These are phyloP conservation scores for Cephus pulcher DNA, from an alignment of 2,888 invertebrate genomes.

Conservation along the genomic window DNA sequence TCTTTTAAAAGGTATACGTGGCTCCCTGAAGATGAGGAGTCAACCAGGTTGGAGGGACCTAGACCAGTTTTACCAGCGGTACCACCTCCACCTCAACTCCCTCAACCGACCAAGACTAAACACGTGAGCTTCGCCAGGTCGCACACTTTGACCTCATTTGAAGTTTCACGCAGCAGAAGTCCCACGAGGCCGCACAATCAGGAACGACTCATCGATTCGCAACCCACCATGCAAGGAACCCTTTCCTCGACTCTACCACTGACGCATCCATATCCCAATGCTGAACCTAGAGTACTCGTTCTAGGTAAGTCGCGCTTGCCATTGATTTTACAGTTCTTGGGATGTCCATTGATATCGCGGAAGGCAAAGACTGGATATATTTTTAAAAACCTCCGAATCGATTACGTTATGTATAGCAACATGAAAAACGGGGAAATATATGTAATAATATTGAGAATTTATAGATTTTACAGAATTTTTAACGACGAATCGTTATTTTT, in stretches of 20 bases:
- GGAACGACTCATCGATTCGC: conserved; percentile 65
- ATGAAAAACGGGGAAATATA: no score
- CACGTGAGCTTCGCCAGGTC: conserved; percentile 93
- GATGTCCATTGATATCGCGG: background rate
- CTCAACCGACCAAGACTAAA: conserved; percentile 81
- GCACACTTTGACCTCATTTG: conserved; percentile 87
- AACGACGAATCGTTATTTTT: background rate
- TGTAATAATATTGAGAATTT: no score
- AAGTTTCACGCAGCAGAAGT: conserved; percentile 69
- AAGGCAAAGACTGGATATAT: background rate
- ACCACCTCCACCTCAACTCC: conserved; percentile 69
- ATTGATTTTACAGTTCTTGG: background rate
- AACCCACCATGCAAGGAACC: conserved; percentile 57
- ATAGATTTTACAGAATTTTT: background rate
- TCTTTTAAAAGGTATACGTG: conserved; percentile 72
- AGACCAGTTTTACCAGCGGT: conserved; percentile 63
- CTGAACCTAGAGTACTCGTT: conserved; percentile 63
- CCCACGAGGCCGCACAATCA: conserved; percentile 66
- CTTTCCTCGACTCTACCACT: conserved; percentile 45
- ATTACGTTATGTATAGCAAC: background rate
- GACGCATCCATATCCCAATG: conserved; percentile 50
- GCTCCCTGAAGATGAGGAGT: conserved; percentile 82
- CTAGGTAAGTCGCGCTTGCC: conserved; percentile 56
- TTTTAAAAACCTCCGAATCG: background rate
- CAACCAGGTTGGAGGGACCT: conserved; percentile 80